These are phyloP conservation scores for Smutsia temminckii DNA, from an alignment of 2,797 vertebrate genomes.

Conservation along the genomic window DNA sequence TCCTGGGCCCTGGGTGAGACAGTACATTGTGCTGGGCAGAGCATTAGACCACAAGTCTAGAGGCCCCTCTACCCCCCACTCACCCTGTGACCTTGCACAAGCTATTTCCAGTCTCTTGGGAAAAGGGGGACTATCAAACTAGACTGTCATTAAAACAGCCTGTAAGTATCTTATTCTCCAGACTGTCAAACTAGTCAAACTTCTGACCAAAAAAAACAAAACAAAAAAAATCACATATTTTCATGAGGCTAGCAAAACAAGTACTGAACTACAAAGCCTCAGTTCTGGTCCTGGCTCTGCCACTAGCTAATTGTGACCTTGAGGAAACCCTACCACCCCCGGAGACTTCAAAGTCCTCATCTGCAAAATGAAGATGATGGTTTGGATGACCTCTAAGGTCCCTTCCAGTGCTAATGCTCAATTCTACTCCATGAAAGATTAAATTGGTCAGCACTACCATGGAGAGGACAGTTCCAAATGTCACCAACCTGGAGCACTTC, in stretches of 20 bases:
- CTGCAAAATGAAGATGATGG: not conserved
- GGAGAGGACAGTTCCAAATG: not conserved
- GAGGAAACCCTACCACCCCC: not conserved
- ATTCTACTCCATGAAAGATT: not conserved
- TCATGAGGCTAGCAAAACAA: constrained; percentile 7
- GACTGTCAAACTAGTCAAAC: constrained; percentile 54
- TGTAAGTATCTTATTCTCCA: constrained; percentile 30
- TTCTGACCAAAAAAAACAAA: not conserved
- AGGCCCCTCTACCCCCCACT: not conserved
- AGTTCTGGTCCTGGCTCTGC: not conserved
- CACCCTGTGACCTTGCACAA: constrained; percentile 37
- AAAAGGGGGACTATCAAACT: not conserved
- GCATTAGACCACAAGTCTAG: not conserved
- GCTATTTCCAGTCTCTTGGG: not conserved
- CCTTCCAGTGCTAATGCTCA: not conserved
- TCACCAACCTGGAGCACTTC: not conserved
- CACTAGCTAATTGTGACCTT: constrained; percentile 34
- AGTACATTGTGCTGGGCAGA: not conserved
- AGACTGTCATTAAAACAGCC: constrained; percentile 34
- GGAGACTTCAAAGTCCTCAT: constrained; percentile 5
- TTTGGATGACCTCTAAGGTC: not conserved
- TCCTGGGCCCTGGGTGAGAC: not conserved
- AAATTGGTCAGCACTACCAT: not conserved
- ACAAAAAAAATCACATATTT: not conserved
- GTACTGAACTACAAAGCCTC: not conserved